These are phyloP conservation scores for Zosterops japonicus DNA, from an alignment of 2,113 vertebrate species.

Conservation along the genomic window DNA sequence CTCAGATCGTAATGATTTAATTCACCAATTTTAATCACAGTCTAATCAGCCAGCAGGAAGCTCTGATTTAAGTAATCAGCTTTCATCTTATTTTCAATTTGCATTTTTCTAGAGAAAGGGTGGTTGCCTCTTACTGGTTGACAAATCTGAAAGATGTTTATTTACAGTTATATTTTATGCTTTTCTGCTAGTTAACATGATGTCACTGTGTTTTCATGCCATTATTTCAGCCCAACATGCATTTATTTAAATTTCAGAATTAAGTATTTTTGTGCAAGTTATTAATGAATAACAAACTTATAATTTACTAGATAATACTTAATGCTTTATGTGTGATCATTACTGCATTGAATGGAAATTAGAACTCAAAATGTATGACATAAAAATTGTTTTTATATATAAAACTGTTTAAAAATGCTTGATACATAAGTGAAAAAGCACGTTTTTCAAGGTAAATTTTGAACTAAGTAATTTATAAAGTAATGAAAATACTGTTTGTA, in stretches of 20 bases:
- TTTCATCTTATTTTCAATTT: constrained; percentile 39
- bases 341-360: not conserved
- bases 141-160: not conserved
- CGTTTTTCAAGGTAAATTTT: not conserved
- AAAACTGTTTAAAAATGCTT: not conserved
- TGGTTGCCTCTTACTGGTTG: not conserved
- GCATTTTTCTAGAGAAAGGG: not conserved
- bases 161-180: not conserved
- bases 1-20: not conserved
- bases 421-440: not conserved
- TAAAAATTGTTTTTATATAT: not conserved
- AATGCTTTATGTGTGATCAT: not conserved
- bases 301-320: not conserved
- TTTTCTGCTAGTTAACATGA: not conserved
- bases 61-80: constrained; percentile 43
- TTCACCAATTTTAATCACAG: constrained; percentile 48
- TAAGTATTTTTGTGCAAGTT: not conserved
- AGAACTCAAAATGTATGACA: not conserved
- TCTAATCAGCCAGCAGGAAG: constrained; percentile 28
- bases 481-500: not conserved
- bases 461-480: not conserved
- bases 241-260: not conserved
- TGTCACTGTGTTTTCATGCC: not conserved
- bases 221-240: not conserved
- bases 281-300: not conserved